Base-by-base conservation (phyloP, 2,888 invertebrate species). In the Sicus ferrugineus region DNA sequence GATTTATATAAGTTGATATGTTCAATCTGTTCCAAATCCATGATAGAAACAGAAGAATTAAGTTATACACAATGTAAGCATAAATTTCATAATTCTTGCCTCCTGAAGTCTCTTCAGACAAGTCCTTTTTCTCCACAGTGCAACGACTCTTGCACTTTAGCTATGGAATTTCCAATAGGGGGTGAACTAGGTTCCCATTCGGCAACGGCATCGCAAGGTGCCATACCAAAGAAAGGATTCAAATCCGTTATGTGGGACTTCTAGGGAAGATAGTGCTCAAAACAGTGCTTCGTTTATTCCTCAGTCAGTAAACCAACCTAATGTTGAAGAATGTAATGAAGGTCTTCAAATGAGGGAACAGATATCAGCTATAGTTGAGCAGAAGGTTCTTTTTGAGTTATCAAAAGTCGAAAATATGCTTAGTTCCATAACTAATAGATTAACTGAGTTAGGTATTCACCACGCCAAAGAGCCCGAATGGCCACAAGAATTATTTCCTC, bases 401-500 rank as follows among this genome's bases (percentile, higher is more conserved):
- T 7, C 54, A 3, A 54, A 28, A 28, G 23, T 54, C 3, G 54
- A 54, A 54, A 54, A 28, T 28, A 26, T 54, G 26, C 54, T 54
- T 28, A 54, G 54, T 28, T 26, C 28, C 9, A 26, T 54, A 28
- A 54, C 54, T 2, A 23, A 28, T 28, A 54, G 16, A 54, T 54
- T 54, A 28, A 54, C 23, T 11, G 54, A 54, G 1, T 14, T 54
- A 14, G 28, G 23, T 16, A 0, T 54, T 26, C 23, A 54, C 14
- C 26, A 16, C 2, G 11, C 9, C 3, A 2, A 11, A 28, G 54
- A 54, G 3, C 54, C 54, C 3, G 54, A 54, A 28, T 54, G 28
- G 54, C 54, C 54, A 23, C 54, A 54, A 54, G 54, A 54, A 54
- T 14, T 54, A 7, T 54, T 54, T 28, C 28, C 9, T 26, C 54